A percentile compares a stretch with the other conserved stretches of the same genome.
Evolutionary conservation across 1,140 invertebrate species (phyloP).

Genomic region (Magallana ariakensis): DNA sequence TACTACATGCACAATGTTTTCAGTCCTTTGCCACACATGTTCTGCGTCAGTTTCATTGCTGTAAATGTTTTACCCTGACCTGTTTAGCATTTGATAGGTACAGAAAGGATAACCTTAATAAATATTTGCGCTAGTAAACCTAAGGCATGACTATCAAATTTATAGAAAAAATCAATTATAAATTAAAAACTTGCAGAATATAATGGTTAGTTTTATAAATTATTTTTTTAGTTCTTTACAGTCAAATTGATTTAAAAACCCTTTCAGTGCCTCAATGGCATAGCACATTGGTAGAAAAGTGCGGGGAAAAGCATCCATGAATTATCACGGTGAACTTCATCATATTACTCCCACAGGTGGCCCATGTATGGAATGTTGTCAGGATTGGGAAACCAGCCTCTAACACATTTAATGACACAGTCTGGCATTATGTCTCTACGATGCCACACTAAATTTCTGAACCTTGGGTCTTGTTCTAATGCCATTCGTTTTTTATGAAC

Average conservation of each 20-base stretch:
- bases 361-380: too few relatives aligned
- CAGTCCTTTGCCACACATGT: neutral
- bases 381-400: neutral
- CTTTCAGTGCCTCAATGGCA: neutral
- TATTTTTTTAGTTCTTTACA: neutral
- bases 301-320: neutral
- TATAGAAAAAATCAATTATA: neutral
- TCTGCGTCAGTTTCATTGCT: neutral
- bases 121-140: too few relatives aligned
- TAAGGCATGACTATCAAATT: neutral
- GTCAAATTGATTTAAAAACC: neutral
- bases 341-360: neutral
- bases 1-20: too few relatives aligned
- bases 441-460: neutral
- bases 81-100: neutral
- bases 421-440: neutral
- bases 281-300: neutral
- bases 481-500: neutral
- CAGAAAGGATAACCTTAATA: neutral
- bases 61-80: neutral
- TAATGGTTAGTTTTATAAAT: neutral
- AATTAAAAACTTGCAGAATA: neutral
- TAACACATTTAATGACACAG: neutral
- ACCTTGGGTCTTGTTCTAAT: constrained; percentile 1
- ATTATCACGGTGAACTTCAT: neutral